Conservation (phyloP, 2,888 invertebrate genomes). For the Bellardia bayeri region DNA sequence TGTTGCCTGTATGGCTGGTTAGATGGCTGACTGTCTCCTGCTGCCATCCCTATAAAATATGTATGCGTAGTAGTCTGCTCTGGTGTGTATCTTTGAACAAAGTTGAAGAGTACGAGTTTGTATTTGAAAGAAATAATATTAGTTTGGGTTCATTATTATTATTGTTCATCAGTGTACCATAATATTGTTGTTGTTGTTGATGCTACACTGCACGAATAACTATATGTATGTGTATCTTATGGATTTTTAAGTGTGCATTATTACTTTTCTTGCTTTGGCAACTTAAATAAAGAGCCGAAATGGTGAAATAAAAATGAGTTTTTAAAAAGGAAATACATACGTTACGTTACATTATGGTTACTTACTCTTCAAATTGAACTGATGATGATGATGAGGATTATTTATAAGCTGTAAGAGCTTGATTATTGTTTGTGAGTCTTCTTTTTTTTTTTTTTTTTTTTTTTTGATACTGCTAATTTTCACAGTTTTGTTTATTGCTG, state of each 20-base stretch:
- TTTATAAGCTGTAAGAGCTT: conserved; percentile 2
- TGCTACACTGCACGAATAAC: conserved; percentile 12
- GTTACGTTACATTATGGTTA: conserved; percentile 37
- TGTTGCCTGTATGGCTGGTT: conserved; percentile 19
- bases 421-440: conserved; percentile 41
- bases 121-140: conserved; percentile 50
- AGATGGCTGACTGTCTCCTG: neutral
- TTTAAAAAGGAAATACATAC: conserved; percentile 41
- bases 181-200: conserved; percentile 3
- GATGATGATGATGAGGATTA: neutral
- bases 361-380: neutral
- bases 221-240: conserved; percentile 12
- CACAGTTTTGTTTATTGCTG: neutral
- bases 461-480: neutral
- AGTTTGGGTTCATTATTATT: conserved; percentile 46
- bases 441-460: conserved; percentile 7
- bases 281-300: neutral
- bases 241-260: conserved; percentile 49
- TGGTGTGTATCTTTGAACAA: neutral
- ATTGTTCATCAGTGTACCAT: conserved; percentile 38
- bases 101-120: conserved; percentile 4
- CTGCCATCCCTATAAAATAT: neutral
- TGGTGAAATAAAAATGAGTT: conserved; percentile 29
- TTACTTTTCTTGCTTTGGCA: neutral
- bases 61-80: neutral